Evolutionary conservation across 2,888 invertebrate species (phyloP), one percentile per base, ranked within the genome.

Genomic region (Abrostola triplasia): DNA sequence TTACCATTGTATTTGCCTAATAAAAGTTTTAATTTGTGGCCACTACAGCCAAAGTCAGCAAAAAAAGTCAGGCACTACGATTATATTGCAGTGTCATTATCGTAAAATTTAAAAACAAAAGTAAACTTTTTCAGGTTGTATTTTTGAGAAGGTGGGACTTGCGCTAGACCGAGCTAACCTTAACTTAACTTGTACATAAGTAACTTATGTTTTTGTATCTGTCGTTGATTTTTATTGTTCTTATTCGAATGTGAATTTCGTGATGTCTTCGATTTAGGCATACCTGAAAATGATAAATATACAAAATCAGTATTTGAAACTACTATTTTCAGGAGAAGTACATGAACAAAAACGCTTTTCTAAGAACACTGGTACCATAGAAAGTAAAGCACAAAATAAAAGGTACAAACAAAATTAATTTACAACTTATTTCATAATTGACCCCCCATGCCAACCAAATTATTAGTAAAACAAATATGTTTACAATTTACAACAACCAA

Each of bases 251-350:
- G 75, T 79, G 68, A 65, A 64, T 77, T 71, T 79, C 84, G 86
- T 86, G 84, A 79, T 84, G 84, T 85, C 81, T 84, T 87, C 86
- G 80, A 82, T 86, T 91, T 93, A 94, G 78, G 90, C 93, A 87
- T 92, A 93, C 89, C 93, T 94, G 92, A 53, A 90, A 91, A 67
- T 66, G 37, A 58, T 56, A 80, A 75, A 66, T 66, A 58, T 51
- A 47, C 40, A n/a, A 41, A 49, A 67, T 80, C 12, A 74, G 65
- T 75, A 70, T 64, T 64, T 48, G 5, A 4, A 24, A 47, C 24
- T 44, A 36, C 24, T 36, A 24, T 36, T n/a, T 5, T 63, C 24
- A 62, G 13, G 36, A 52, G 12, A 36, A 50, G 41, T 49, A 59
- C 36, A 59, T 69, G 47, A 47, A 36, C 60, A 51, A 60, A 42